Base-by-base conservation (phyloP, 92 coral and sea anemone genomes). In the Micromussa lordhowensis region DNA sequence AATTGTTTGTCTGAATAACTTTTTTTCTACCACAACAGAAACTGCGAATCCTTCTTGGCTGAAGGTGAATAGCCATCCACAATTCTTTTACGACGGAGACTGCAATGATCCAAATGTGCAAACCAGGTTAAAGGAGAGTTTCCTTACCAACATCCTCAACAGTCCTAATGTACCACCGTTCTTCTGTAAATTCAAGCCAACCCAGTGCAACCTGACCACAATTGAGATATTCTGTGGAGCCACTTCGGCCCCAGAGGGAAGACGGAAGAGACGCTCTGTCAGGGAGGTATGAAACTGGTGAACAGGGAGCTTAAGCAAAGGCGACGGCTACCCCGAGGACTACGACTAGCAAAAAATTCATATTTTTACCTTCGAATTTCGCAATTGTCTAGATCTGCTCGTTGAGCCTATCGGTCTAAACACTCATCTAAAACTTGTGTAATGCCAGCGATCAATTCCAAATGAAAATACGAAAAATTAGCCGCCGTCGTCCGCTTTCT, bases 51-150 rank as follows among this genome's bases (percentile, higher is more conserved):
- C 98, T 3, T 17, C 76, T 8, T 35, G 30, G 30, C 71, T 86
- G 13, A 87, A 72, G 70, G 19, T 87, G n/a, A 5, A 19, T 14
- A 68, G 55, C 24, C 1, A n/a, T 12, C 92, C 96, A 10, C 44
- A 30, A 8, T 95, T 91, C 86, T 93, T 36, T 74, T 95, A 75
- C 84, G 73, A 89, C 9, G 98, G 98, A 29, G 91, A 95, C 86
- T 95, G 98, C 68, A 93, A 90, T 48, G 84, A 95, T 29, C 96
- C 98, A 1, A 93, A 95, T 68, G 88, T 80, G 1, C 90, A 91
- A 51, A 82, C 16, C 38, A 48, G 77, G 34, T 84, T 95, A 0
- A 95, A 90, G 84, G 24, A 24, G 7, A 71, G 77, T 12, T 92
- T 90, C 53, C 44, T 78, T 8, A 44, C 8, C 13, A 21, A 11